A percentile compares a stretch with the other conserved stretches of the same genome.
phyloP scores from a whole-genome alignment of 2,113 vertebrate species.

The Sialia sialis region DNA sequence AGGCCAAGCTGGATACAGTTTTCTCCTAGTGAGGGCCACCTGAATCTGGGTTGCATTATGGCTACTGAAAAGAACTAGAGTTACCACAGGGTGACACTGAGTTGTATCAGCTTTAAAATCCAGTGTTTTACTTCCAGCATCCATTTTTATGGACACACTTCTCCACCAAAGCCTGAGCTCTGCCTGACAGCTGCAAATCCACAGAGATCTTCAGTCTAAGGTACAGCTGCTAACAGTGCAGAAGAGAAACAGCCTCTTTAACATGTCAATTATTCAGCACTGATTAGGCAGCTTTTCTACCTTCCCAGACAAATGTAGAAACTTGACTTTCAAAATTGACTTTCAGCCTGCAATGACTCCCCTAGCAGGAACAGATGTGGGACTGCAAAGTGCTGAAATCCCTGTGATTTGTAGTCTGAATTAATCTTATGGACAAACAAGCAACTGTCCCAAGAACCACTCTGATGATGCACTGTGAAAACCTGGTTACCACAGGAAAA shows the following conservation, averaged over 20 bases:
- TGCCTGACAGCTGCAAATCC: background rate
- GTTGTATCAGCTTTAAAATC: background rate
- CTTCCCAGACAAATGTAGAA: background rate
- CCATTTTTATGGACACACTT: background rate
- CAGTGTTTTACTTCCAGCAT: background rate
- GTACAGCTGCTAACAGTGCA: accelerated
- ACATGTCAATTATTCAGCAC: background rate
- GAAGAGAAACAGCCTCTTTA: background rate
- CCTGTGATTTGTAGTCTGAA: background rate
- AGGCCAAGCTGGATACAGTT: background rate
- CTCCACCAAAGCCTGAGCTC: background rate
- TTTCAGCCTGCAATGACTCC: background rate
- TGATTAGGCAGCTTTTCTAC: background rate
- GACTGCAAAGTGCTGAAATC: background rate
- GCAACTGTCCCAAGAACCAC: background rate
- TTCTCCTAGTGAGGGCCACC: background rate
- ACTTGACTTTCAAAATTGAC: background rate
- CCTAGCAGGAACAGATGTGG: background rate
- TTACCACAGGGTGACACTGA: background rate
- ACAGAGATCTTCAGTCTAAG: background rate
- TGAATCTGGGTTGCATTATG: background rate
- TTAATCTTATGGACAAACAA: background rate
- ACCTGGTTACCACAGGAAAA: background rate
- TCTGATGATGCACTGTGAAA: background rate
- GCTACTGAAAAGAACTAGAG: background rate